These are phyloP conservation scores for Chloromyia formosa DNA, from an alignment of 2,888 invertebrate genomes.

Conservation along the genomic window DNA sequence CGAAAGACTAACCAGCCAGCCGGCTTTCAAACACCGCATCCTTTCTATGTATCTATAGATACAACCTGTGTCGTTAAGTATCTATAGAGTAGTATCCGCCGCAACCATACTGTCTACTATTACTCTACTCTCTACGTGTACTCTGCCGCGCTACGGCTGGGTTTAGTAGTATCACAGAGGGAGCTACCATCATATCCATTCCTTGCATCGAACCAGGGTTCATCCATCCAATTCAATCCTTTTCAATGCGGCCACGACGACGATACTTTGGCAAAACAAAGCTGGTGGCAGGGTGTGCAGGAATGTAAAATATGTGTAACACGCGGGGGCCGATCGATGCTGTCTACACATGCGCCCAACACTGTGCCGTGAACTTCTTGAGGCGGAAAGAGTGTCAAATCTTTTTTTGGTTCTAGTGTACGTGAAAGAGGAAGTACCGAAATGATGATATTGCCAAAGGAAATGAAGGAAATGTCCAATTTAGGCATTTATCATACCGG, in stretches of 20 bases:
- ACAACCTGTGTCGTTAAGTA: not conserved
- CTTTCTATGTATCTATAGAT: not conserved
- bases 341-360: conserved; percentile 12
- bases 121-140: not conserved
- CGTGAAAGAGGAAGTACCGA: conserved; percentile 30
- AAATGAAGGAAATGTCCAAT: conserved; percentile 38
- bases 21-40: conserved; percentile 10
- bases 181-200: conserved; percentile 16
- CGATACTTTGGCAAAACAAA: conserved; percentile 16
- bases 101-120: conserved; percentile 24
- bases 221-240: too few species aligned
- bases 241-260: too few species aligned
- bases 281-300: conserved; percentile 13
- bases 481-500: conserved; percentile 12
- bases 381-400: conserved; percentile 5
- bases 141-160: not conserved
- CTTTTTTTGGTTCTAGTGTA: conserved; percentile 17
- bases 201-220: too few species aligned
- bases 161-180: conserved; percentile 5
- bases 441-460: conserved; percentile 34
- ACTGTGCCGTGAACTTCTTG: conserved; percentile 11
- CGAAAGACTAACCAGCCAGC: conserved; percentile 1
- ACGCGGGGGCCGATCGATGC: conserved; percentile 30
- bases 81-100: not conserved
- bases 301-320: conserved; percentile 42